Base-by-base conservation (phyloP, 2,888 invertebrate genomes). In the Quadroppia sp. region DNA sequence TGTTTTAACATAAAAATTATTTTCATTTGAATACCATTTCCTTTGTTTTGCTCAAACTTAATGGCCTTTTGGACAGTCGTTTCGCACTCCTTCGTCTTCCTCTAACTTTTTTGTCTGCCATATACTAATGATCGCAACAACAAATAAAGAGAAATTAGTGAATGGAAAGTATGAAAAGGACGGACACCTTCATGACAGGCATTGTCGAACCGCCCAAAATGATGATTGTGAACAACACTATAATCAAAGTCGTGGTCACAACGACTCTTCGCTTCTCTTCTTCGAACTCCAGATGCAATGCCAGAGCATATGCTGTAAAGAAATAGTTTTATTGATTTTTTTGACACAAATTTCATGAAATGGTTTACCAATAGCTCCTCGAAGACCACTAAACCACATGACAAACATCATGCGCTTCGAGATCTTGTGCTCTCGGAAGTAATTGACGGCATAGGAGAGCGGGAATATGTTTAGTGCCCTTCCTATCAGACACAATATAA, bases 381-480 rank as follows among this genome's bases (percentile, higher is more conserved):
- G 87, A 77, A 98, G 84, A 64, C 97, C 94, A 80, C 84, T 84
- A 78, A 86, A 86, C 85, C 85, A 86, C 85, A 86, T 86, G 73
- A 86, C 83, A 74, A 85, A 84, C 81, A 85, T 96, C 94, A 95
- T 97, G 84, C 95, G 94, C 82, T 89, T 90, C 0, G 96, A 97
- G 75, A 99, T 98, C 83, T 95, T 95, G 84, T 97, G 97, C 81
- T 96, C 94, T 20, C 97, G 88, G 83, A 98, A 99, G 82, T 91
- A 91, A 83, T 99, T 99, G 73, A 95, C 92, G 48, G 98, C 85
- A 80, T 90, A 87, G 0, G 96, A 93, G 71, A 99, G 84, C 0
- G 98, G 98, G 82, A 96, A 99, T 76, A 99, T 98, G 81, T 98
- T 99, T 76, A 92, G 90, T 25, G 98, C 98, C 80, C 99, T 87